Conservation (phyloP, 1,140 invertebrate species). For the Nilaparvata lugens region DNA sequence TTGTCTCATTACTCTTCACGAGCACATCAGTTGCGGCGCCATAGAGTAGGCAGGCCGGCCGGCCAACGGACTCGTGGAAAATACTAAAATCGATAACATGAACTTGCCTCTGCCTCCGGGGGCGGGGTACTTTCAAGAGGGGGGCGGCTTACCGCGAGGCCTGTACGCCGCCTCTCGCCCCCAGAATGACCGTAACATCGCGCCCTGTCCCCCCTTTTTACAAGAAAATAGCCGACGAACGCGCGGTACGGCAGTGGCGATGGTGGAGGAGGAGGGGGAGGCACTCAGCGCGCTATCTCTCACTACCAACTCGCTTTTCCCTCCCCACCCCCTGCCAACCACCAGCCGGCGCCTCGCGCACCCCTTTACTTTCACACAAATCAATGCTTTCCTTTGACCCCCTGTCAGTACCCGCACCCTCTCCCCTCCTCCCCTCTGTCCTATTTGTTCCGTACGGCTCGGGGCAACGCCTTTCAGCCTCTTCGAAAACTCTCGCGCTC, state of each 20-base stretch:
- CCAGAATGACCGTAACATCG: background rate
- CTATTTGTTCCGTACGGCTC: no score
- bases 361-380: background rate
- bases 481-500: no score
- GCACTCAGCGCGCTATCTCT: no score
- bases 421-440: no score
- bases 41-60: slow-evolving; percentile 11
- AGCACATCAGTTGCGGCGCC: slow-evolving; percentile 13
- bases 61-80: background rate
- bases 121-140: slow-evolving; percentile 11
- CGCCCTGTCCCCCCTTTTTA: background rate
- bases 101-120: slow-evolving; percentile 21
- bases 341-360: background rate
- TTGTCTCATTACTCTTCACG: slow-evolving; percentile 14
- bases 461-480: no score
- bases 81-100: slow-evolving; percentile 20
- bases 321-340: background rate
- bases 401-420: no score
- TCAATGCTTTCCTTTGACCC: no score
- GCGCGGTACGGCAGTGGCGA: no score
- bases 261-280: no score
- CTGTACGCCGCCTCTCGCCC: background rate
- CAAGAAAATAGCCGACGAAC: no score
- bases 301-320: slow-evolving; percentile 7
- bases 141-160: slow-evolving; percentile 10